phyloP scores from a whole-genome alignment of 1,140 invertebrate species.

The Propsilocerus akamusi region DNA sequence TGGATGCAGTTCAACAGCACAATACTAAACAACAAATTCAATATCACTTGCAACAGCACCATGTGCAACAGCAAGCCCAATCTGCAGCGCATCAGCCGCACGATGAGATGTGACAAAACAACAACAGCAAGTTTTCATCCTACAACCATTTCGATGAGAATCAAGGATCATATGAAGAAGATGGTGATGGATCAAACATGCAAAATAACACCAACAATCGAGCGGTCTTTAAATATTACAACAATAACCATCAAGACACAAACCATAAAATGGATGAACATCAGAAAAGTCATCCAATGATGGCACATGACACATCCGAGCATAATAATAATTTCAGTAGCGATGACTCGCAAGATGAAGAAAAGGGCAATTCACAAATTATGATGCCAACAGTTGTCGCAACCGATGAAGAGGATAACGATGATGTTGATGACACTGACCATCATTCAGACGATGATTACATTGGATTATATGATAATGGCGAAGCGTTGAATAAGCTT shows the following conservation, averaged over 20 bases:
- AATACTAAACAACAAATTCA: neutral
- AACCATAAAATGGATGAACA: neutral
- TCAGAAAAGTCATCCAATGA: neutral
- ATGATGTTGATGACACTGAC: too few species aligned
- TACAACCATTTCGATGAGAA: too few species aligned
- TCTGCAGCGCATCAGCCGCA: too few species aligned
- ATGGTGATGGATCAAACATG: too few species aligned
- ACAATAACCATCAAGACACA: neutral
- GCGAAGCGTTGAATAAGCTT: neutral
- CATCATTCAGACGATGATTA: slow-evolving; percentile 1
- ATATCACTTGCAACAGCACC: neutral
- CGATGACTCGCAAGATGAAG: neutral
- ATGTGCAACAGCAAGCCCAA: neutral
- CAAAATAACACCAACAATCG: too few species aligned
- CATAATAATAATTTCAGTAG: neutral
- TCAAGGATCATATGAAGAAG: neutral
- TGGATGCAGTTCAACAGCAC: neutral
- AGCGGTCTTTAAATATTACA: neutral
- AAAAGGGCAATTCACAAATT: slow-evolving; percentile 2
- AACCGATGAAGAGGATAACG: neutral
- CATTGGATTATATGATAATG: slow-evolving; percentile 1
- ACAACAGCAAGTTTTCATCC: too few species aligned
- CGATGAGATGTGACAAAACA: slow-evolving; percentile 2
- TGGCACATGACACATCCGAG: neutral
- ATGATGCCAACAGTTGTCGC: neutral